Evolutionary conservation across 2,888 invertebrate genomes (phyloP).

Genomic region (Tipula unca): DNA sequence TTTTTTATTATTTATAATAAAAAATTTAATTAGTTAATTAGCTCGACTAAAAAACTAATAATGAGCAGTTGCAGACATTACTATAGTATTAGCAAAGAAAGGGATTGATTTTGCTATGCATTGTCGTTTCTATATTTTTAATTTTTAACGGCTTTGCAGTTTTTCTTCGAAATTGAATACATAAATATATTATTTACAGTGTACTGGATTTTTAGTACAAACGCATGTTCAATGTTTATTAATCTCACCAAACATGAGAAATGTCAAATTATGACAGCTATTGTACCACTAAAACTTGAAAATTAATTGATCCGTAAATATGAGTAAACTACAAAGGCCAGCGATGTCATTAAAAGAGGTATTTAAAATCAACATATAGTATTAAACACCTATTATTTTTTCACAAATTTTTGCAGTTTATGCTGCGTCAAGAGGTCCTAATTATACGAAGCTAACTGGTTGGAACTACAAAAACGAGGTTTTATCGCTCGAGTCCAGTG

Average conservation of each 20-base stretch:
- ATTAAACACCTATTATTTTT: neutral
- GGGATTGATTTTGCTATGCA: too few species aligned
- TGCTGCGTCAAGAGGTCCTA: constrained; percentile 68
- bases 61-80: too few species aligned
- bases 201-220: neutral
- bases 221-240: neutral
- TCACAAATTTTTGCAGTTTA: constrained; percentile 52
- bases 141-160: neutral
- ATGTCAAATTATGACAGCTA: neutral
- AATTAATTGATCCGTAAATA: constrained; percentile 21
- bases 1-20: too few species aligned
- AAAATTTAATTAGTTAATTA: too few species aligned
- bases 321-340: constrained; percentile 43
- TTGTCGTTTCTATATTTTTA: too few species aligned
- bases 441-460: constrained; percentile 99
- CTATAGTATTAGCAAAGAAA: too few species aligned
- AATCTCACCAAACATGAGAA: neutral
- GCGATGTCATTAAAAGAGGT: constrained; percentile 56
- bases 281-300: neutral
- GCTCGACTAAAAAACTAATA: too few species aligned
- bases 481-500: constrained; percentile 97
- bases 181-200: neutral
- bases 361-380: constrained; percentile 21
- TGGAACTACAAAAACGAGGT: constrained; percentile 92
- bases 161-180: neutral